These are phyloP conservation scores for Nemapogon koenigi DNA, from an alignment of 2,888 invertebrate species.

Conservation along the genomic window DNA sequence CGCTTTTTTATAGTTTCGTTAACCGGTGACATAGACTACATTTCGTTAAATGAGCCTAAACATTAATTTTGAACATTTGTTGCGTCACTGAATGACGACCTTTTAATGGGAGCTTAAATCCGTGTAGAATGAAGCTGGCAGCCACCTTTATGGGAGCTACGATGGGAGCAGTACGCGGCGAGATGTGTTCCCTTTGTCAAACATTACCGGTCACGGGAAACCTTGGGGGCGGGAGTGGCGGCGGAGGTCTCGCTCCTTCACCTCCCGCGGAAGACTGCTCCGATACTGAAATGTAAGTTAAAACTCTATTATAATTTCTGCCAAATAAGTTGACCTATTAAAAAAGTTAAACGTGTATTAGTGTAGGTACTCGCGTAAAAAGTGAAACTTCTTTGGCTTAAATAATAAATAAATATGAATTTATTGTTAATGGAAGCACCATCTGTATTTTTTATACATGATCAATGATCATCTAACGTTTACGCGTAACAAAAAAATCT, in stretches of 20 bases:
- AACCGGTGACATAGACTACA: conserved; percentile 55
- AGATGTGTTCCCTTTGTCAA: conserved; percentile 74
- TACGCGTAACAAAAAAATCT: too few relatives aligned
- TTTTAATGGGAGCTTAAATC: conserved; percentile 62
- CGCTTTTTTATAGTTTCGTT: conserved; percentile 49
- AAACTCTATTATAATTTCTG: too few relatives aligned
- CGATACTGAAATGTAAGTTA: too few relatives aligned
- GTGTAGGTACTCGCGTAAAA: too few relatives aligned
- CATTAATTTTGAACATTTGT: conserved; percentile 65
- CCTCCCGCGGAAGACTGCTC: conserved; percentile 81
- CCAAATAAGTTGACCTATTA: too few relatives aligned
- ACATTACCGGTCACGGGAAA: conserved; percentile 77
- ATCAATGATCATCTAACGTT: too few relatives aligned
- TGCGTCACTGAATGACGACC: conserved; percentile 57
- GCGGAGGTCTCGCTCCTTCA: conserved; percentile 75
- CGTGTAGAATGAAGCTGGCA: conserved; percentile 71
- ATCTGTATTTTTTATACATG: too few relatives aligned
- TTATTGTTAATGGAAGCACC: too few relatives aligned
- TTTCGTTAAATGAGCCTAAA: conserved; percentile 55
- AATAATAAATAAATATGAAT: too few relatives aligned
- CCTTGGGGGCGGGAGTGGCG: conserved; percentile 81
- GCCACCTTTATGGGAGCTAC: conserved; percentile 70
- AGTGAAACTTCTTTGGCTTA: too few relatives aligned
- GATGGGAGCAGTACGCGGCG: conserved; percentile 61
- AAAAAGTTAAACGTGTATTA: too few relatives aligned